Base-by-base conservation (phyloP, 2,113 vertebrate species). In the Todiramphus saurophagus region DNA sequence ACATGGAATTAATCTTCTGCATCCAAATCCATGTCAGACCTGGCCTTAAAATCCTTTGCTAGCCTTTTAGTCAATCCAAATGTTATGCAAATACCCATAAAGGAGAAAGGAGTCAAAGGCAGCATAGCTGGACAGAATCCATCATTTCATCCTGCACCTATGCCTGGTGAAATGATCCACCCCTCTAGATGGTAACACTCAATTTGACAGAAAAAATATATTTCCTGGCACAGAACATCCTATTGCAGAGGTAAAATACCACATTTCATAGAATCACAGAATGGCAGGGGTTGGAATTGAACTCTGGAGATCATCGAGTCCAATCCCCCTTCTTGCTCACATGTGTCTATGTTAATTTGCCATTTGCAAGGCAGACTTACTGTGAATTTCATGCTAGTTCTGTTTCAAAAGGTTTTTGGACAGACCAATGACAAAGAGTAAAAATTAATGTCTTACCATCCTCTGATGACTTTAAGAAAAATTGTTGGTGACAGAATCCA, bases 391-490 rank as follows among this genome's bases (percentile, higher is more conserved):
- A 41, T 25, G 21, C 24, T 55, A 11, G 4, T 30, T 83, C 44
- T 48, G 18, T 56, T 84, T 67, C 69, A 48, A 55, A 75, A 59
- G 21, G 37, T 73, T 90, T 80, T 60, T 69, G 7, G n/a, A 44
- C 0, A 78, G 30, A 75, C 19, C 23, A 89, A 64, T 16, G 5
- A 79, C 6, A 33, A 46, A 68, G 13, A 62, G 11, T 58, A 82
- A 80, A 83, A 93, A 30, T 48, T n/a, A 10, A 67, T 72, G 16
- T 43, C 98, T 97, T 97, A 99, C 99, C 99, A 99, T 98, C 99
- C 99, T 98, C 99, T 98, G 80, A 99, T 64, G 55, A 99, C 98
- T 97, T 97, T 99, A 66, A 99, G 79, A 16, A 98, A 98, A 86
- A 99, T 98, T 82, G 98, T 93, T 23, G 99, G 98, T 5, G 99